Evolutionary conservation across 2,797 vertebrate genomes (phyloP).

Genomic region (Phoebastria nigripes): DNA sequence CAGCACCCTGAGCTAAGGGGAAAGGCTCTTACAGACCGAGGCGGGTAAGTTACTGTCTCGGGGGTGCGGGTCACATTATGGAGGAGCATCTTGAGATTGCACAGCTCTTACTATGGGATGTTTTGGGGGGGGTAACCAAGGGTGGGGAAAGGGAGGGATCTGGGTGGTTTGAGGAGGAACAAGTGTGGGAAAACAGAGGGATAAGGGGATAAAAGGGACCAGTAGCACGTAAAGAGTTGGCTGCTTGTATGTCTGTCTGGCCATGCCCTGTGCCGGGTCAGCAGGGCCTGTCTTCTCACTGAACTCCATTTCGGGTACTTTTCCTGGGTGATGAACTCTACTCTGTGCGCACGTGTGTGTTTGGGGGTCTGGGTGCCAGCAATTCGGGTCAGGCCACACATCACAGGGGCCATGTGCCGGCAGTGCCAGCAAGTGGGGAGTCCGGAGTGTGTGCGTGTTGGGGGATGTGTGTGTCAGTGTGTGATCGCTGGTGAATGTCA

Average conservation of each 20-base stretch:
- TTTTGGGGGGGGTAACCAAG: background rate
- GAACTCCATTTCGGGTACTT: background rate
- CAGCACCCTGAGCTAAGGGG: background rate
- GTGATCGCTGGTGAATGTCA: background rate
- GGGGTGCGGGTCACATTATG: background rate
- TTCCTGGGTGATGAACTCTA: background rate
- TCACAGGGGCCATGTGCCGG: background rate
- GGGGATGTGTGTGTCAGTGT: background rate
- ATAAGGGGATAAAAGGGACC: background rate
- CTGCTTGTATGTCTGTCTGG: background rate
- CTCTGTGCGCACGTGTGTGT: background rate
- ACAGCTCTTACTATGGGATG: background rate
- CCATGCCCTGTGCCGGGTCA: background rate
- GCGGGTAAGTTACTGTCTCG: background rate
- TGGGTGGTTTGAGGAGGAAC: background rate
- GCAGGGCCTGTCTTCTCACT: background rate
- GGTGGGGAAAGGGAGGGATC: background rate
- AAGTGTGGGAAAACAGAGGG: background rate
- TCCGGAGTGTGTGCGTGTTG: background rate
- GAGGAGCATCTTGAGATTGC: background rate
- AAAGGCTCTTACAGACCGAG: background rate
- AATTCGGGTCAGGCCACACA: background rate
- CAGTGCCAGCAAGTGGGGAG: background rate
- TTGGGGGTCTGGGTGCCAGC: background rate
- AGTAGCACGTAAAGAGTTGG: background rate